Evolutionary conservation across 1,140 invertebrate genomes (phyloP).

Genomic region (Hermetia illucens): DNA sequence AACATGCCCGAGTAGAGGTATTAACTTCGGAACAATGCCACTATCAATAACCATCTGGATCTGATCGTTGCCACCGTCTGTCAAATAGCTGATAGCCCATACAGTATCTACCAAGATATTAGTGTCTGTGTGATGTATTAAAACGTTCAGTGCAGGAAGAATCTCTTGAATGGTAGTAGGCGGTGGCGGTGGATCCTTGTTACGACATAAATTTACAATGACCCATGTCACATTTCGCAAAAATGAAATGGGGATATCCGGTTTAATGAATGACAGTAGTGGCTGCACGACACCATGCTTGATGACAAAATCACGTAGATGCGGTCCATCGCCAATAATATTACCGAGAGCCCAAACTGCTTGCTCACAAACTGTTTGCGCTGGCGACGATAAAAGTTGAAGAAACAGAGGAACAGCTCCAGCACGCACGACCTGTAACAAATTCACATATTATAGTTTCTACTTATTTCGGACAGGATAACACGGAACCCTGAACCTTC

Average conservation of each 20-base stretch:
- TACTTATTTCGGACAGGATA: too few species aligned
- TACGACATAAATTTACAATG: conserved; percentile 92
- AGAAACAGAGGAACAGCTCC: conserved; percentile 94
- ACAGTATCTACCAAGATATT: conserved; percentile 98
- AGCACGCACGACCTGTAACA: conserved; percentile 69
- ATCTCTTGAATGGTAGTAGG: conserved; percentile 80
- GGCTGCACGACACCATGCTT: conserved; percentile 79
- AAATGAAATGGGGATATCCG: conserved; percentile 84
- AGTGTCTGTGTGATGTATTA: conserved; percentile 91
- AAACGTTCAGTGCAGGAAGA: conserved; percentile 81
- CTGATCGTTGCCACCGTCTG: conserved; percentile 96
- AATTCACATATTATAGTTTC: too few species aligned
- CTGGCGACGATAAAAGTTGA: conserved; percentile 74
- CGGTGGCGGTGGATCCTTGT: conserved; percentile 86
- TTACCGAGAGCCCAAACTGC: conserved; percentile 97
- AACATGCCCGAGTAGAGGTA: conserved; percentile 87
- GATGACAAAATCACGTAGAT: conserved; percentile 83
- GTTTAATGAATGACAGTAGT: conserved; percentile 79
- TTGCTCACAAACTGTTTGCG: conserved; percentile 98
- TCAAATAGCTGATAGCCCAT: conserved; percentile 98
- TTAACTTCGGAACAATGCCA: conserved; percentile 84
- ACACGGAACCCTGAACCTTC: too few species aligned
- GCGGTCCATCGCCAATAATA: conserved; percentile 86
- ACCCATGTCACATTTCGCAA: conserved; percentile 97
- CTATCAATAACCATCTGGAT: conserved; percentile 98